Base-by-base conservation (phyloP, 2,797 vertebrate species). In the Sternotherus odoratus region DNA sequence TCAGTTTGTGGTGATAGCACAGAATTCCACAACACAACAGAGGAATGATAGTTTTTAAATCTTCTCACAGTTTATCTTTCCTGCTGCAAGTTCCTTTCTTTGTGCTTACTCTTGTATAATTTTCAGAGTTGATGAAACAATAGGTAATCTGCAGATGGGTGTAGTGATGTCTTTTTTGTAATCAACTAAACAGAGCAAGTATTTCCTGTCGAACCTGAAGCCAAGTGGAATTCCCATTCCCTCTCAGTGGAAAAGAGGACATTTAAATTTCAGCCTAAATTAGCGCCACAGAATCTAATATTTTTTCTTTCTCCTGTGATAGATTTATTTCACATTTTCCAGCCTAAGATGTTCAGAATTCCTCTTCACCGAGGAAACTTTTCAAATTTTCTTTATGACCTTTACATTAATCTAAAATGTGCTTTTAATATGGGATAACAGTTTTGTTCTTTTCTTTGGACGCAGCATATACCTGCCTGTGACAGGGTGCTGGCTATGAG, bases 41-140 rank as follows among this genome's bases (percentile, higher is more conserved):
- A 75, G 86, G 77, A 80, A 82, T 75, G 15, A 69, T 46, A 43
- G 2, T 39, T 78, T 79, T 0, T 1, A 36, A 66, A 7, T 4
- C 30, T 46, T 21, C 16, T 86, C 23, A 15, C 0, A 1, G 4
- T 21, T 82, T 86, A 24, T 53, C 60, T 75, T 0, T 0, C 39
- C 84, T 89, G 57, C 26, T 86, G 36, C 30, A 75, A 9, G 8
- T 86, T 1, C 2, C 57, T 78, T 84, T 93, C 77, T 4, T 1
- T 26, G n/a, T 54, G 7, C 4, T 15, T 90, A 12, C 6, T 2
- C 2, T n/a, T 3, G 0, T 36, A 39, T 21, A 50, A 12, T 56
- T 83, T 63, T 46, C n/a, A 85, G 33, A 43, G 36, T 50, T 28
- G 51, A 54, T 26, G 53, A 86, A 94, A 88, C 21, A 57, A 69